phyloP scores from a whole-genome alignment of 2,113 vertebrate species.

The Phylloscopus trochiloides region DNA sequence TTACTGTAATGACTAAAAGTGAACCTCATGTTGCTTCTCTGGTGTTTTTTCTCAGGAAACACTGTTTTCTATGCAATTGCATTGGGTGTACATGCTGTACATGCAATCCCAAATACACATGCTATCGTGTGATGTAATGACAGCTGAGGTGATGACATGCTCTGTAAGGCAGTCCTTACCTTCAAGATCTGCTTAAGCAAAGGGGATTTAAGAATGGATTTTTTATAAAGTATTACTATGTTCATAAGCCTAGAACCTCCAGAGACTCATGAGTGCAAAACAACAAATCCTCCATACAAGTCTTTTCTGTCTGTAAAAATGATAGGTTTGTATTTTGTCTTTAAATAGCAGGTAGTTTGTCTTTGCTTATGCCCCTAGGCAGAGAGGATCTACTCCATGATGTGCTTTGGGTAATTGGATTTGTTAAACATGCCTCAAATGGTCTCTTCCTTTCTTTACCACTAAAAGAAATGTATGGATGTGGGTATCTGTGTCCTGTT shows the following conservation, averaged over 20 bases:
- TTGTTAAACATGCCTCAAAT: neutral
- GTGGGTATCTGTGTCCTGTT: neutral
- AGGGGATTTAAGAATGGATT: neutral
- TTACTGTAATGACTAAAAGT: neutral
- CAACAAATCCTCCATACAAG: neutral
- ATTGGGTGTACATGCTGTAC: neutral
- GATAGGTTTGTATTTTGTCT: neutral
- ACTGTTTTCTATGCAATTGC: neutral
- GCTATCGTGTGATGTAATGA: neutral
- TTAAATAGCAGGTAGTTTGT: neutral
- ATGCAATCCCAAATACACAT: accelerated
- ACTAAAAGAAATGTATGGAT: neutral
- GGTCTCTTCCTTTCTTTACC: neutral
- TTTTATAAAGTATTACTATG: neutral
- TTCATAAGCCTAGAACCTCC: neutral
- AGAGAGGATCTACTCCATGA: neutral
- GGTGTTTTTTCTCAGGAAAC: neutral
- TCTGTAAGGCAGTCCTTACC: neutral
- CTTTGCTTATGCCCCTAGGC: neutral
- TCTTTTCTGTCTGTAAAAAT: neutral
- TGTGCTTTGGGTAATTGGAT: neutral
- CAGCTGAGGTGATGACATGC: neutral
- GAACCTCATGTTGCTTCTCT: neutral
- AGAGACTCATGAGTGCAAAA: neutral
- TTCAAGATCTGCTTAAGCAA: neutral